Evolutionary conservation across 2,113 vertebrate species (phyloP).

Genomic region (Megaptera novaeangliae): DNA sequence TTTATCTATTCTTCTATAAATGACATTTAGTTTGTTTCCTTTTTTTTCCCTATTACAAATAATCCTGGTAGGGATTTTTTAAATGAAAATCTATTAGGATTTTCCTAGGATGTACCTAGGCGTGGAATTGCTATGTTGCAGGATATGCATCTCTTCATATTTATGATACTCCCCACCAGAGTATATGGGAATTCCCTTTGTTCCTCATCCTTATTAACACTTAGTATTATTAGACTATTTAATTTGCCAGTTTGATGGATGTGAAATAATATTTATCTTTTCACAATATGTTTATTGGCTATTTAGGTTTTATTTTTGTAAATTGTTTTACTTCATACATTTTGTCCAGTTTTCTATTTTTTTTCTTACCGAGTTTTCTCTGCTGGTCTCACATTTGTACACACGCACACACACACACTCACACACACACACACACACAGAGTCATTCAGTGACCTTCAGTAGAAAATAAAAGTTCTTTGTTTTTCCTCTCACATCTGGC

Average conservation of each 20-base stretch:
- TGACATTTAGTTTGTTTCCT: not conserved
- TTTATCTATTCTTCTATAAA: not conserved
- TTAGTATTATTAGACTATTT: not conserved
- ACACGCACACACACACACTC: not conserved
- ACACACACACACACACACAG: not conserved
- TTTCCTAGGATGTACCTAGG: not conserved
- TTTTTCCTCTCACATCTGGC: not conserved
- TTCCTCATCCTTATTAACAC: not conserved
- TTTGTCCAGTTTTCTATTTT: not conserved
- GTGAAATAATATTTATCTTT: not conserved
- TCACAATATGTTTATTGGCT: not conserved
- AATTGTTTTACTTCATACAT: not conserved
- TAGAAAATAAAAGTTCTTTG: not conserved
- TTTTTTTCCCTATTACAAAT: not conserved
- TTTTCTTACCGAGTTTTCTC: not conserved
- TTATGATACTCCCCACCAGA: not conserved
- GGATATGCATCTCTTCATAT: not conserved
- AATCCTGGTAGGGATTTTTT: not conserved
- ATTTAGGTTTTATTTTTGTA: not conserved
- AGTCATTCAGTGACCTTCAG: not conserved
- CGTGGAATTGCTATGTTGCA: not conserved
- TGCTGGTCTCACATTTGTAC: not conserved
- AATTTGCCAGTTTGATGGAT: not conserved
- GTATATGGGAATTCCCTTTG: not conserved
- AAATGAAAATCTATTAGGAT: not conserved